Evolutionary conservation across 2,797 vertebrate species (phyloP), one percentile per base, ranked within the genome.

Genomic region (Petrocephalus sullivani): DNA sequence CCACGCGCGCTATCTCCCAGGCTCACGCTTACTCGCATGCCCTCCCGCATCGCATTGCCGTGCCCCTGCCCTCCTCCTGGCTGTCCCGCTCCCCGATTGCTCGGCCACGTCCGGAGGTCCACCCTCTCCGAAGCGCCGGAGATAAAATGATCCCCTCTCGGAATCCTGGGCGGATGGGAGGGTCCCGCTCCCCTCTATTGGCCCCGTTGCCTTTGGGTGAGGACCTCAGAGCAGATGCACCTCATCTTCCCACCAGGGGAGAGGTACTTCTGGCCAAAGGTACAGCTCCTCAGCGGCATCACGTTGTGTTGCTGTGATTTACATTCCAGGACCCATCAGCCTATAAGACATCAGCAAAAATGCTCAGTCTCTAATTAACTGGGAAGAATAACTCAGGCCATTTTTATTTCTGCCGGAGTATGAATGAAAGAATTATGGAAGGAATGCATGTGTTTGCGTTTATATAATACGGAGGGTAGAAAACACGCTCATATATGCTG

Each of bases 71-170:
- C 87, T 67, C 8, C 21, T 87, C 37, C 89, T 49, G 37, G 37
- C 75, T n/a, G n/a, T n/a, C 19, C 41, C 7, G 2, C 41, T 46
- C 41, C 9, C 12, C 16, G 10, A n/a, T 23, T 23, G 2, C 81
- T 71, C 64, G 83, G 86, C 85, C 89, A 87, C 88, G 89, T 88
- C 89, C 78, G 88, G 89, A 93, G 93, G 93, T 93, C 90, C 91
- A 94, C 93, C 88, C 90, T 90, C 61, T 56, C 78, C 89, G 85
- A 89, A 93, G 90, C 88, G 86, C 90, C 92, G 90, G 89, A 93
- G 92, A 92, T 91, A 92, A 90, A 89, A 89, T 91, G 91, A 90
- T 92, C 91, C 91, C 57, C n/a, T 19, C 56, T 61, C 1, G 56
- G 0, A 28, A 10, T 19, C 78, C 49, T 19, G 14, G 23, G 28